Conservation (phyloP, 2,797 vertebrate genomes). For the Eospalax fontanierii region DNA sequence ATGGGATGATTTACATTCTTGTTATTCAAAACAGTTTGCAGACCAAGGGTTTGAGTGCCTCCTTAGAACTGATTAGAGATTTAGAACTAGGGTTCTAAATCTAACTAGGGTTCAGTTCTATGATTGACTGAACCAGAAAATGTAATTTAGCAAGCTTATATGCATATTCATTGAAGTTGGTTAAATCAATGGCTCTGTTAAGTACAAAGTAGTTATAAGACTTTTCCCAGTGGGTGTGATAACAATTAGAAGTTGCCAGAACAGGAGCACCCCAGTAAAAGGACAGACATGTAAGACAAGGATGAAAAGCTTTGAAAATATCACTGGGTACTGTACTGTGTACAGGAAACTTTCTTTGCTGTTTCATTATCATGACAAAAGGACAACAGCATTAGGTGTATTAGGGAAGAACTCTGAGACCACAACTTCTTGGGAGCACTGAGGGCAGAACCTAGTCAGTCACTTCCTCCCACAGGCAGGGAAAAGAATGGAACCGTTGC, state of each 20-base stretch:
- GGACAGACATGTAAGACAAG: background rate
- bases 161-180: background rate
- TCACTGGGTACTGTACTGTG: background rate
- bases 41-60: background rate
- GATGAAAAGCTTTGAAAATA: background rate
- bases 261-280: background rate
- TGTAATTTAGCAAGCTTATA: background rate
- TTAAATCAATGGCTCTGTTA: background rate
- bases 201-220: background rate
- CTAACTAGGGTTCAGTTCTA: too few species aligned
- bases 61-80: background rate
- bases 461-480: background rate
- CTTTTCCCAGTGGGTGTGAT: background rate
- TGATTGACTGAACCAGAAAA: background rate
- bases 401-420: background rate
- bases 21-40: background rate
- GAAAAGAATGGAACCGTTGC: background rate
- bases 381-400: background rate
- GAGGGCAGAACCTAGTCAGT: background rate
- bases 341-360: background rate
- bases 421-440: background rate
- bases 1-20: background rate
- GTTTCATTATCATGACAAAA: background rate
- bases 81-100: background rate
- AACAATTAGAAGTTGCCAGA: background rate